Base-by-base conservation (phyloP, 2,888 invertebrate genomes). In the Aspidiotus destructor region DNA sequence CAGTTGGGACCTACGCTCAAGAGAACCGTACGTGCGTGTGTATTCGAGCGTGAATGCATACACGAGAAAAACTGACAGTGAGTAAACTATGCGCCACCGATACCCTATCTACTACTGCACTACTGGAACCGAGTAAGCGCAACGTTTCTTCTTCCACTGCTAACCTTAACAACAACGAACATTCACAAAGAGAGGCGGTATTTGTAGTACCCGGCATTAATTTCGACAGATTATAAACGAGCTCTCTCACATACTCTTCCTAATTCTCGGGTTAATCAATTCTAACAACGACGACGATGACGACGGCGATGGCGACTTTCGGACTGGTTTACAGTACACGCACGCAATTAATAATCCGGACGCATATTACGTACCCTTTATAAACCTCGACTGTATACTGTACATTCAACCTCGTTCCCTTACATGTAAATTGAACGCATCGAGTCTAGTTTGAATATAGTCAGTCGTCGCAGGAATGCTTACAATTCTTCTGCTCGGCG, bases 181-280 rank as follows among this genome's bases (percentile, higher is more conserved):
- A 5, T 28, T 28, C 28, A 28, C 28, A 28, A 28, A 28, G 28
- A 28, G 28, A 28, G 28, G 28, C 28, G 28, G 28, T n/a, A n/a
- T 28, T 28, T 28, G 28, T 28, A 28, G 28, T 28, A 28, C 28
- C 28, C 28, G 28, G 28, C n/a, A 48, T 48, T n/a, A 48, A 48
- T 48, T 48, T 48, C 48, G 48, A 48, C 48, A n/a, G 48, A 48
- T 48, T 48, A 48, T n/a, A 48, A 48, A 48, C n/a, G 48, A n/a
- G 48, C n/a, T 11, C n/a, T n/a, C 48, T 11, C 48, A 13, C 48
- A 13, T 48, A 11, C 48, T 13, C 11, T 48, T 13, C 48, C 10
- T n/a, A 48, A 13, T 48, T 13, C 48, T 13, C 48, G n/a, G 48
- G n/a, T 48, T 48, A 48, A 13, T 48, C 48, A 48, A 48, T 48